Base-by-base conservation (phyloP, 2,888 invertebrate genomes). In the Sabellastarte sp. region DNA sequence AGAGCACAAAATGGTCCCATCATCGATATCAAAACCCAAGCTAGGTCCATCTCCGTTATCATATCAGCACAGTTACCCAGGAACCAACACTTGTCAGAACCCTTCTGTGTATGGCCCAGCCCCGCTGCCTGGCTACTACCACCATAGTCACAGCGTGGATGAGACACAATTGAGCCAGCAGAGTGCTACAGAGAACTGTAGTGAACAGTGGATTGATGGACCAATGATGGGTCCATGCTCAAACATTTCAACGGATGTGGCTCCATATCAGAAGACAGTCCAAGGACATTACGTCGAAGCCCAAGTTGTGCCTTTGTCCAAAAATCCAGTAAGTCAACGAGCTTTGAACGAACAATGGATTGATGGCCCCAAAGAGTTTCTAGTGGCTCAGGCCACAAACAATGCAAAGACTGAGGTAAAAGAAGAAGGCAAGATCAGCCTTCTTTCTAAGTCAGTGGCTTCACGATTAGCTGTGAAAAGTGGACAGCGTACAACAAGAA, bases 281-380 rank as follows among this genome's bases (percentile, higher is more conserved):
- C n/a, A n/a, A n/a, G 28, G 32, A 4, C 10, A 4, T 1, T 32
- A 30, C 60, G 53, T 28, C 51, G 53, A 51, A 10, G 55, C 26
- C 2, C 41, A 2, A 29, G 20, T 20, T 3, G n/a, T 32, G 5
- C 20, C 2, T 29, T 24, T 1, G 20, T 24, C 5, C 20, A 28
- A 50, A 32, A 57, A 57, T 57, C 15, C 53, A 10, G 41, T 41
- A 20, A 53, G 26, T 53, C 26, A 5, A 53, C 5, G 24, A 24
- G 15, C 20, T 53, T 53, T 24, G 5, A 5, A 33, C 5, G 68
- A 68, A 51, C 77, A 59, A 66, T 96, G 96, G 96, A 91, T 96
- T 53, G 83, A 83, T 73, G 83, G 83, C 5, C 83, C 83, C 2
- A 64, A 50, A 20, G 70, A 63, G 30, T 69, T 69, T 57, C 32